These are phyloP conservation scores for Amphipyra tragopoginis DNA, from an alignment of 2,888 invertebrate genomes.

Conservation along the genomic window DNA sequence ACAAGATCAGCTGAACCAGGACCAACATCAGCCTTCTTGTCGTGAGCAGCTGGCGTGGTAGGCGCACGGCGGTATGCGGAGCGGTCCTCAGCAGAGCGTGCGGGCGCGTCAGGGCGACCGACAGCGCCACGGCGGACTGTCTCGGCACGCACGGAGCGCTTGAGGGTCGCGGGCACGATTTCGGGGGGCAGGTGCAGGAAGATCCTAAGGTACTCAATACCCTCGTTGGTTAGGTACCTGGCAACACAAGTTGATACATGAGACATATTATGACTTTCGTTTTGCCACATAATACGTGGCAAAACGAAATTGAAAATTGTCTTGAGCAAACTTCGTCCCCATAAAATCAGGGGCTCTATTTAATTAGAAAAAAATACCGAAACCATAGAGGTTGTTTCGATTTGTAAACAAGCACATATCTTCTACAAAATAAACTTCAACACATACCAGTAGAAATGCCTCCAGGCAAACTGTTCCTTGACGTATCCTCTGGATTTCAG, in stretches of 20 bases:
- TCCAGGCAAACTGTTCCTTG: constrained; percentile 99
- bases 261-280: too few relatives aligned
- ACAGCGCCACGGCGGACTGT: constrained; percentile 94
- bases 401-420: constrained; percentile 8
- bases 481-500: constrained; percentile 99
- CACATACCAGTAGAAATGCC: constrained; percentile 98
- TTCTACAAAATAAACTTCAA: background rate
- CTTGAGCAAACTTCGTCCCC: too few relatives aligned
- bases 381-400: background rate
- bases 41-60: constrained; percentile 91
- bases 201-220: constrained; percentile 98
- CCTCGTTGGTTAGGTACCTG: constrained; percentile 98
- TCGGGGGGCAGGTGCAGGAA: constrained; percentile 99
- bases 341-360: too few relatives aligned
- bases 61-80: constrained; percentile 95
- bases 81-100: constrained; percentile 95
- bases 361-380: background rate
- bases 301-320: too few relatives aligned
- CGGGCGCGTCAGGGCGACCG: constrained; percentile 92
- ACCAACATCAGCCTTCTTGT: constrained; percentile 99
- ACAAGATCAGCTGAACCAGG: constrained; percentile 98
- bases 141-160: constrained; percentile 96
- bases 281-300: too few relatives aligned
- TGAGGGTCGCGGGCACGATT: constrained; percentile 99
- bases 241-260: background rate